Evolutionary conservation across 2,797 vertebrate species (phyloP).

Genomic region (Fundulus diaphanus): DNA sequence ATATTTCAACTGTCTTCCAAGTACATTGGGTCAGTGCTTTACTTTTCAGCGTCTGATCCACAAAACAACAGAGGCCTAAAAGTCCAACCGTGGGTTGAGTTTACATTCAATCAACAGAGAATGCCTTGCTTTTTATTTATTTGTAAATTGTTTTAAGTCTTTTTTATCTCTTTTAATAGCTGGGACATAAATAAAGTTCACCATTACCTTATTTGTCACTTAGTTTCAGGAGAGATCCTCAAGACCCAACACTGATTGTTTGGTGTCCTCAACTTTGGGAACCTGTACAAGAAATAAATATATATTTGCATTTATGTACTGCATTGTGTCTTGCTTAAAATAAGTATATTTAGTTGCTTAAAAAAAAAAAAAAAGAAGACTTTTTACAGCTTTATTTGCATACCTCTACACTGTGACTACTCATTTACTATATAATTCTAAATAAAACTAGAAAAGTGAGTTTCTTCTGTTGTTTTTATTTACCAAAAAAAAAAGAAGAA

Average conservation of each 20-base stretch:
- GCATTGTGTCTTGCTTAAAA: background rate
- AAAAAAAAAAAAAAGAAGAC: conserved; percentile 22
- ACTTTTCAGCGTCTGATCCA: background rate
- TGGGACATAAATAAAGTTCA: too few relatives aligned
- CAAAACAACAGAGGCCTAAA: background rate
- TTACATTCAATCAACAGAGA: background rate
- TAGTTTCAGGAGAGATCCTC: background rate
- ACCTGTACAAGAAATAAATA: background rate
- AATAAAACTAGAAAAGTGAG: conserved; percentile 46
- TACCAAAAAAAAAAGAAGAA: too few relatives aligned
- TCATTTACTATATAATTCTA: conserved; percentile 43
- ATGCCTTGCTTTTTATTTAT: background rate
- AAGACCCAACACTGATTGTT: background rate
- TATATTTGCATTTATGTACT: background rate
- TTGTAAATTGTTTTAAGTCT: background rate
- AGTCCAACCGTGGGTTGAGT: background rate
- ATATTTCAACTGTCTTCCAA: conserved; percentile 21
- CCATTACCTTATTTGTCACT: background rate
- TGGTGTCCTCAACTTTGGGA: background rate
- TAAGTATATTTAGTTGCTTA: conserved; percentile 28
- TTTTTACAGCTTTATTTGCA: conserved; percentile 24
- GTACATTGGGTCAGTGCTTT: conserved; percentile 1
- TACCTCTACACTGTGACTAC: conserved; percentile 23
- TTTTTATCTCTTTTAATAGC: background rate
- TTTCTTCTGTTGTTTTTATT: conserved; percentile 11